Evolutionary conservation across 2,113 vertebrate genomes (phyloP).

Genomic region (Lophochroa leadbeateri): DNA sequence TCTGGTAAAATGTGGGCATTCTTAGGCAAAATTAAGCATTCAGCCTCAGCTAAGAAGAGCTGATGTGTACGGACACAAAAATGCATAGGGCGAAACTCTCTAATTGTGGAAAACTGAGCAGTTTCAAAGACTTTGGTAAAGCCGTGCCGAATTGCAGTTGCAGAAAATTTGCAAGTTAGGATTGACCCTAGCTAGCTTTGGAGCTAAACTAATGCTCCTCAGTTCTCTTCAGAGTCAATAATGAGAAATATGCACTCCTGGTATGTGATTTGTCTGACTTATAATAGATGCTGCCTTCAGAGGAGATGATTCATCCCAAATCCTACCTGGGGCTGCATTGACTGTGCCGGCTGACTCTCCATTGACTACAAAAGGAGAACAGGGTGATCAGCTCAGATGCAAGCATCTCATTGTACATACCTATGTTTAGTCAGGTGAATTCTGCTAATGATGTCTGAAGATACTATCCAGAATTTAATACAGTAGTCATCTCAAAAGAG

Average conservation of each 20-base stretch:
- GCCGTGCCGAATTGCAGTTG: background rate
- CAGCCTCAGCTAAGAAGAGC: background rate
- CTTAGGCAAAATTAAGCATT: background rate
- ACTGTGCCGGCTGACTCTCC: background rate
- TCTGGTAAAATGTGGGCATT: background rate
- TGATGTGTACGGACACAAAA: background rate
- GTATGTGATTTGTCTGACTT: background rate
- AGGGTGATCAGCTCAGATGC: background rate
- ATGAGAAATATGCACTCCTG: background rate
- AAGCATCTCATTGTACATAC: background rate
- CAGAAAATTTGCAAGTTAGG: background rate
- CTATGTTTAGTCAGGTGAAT: background rate
- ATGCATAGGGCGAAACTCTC: background rate
- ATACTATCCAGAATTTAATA: background rate
- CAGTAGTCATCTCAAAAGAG: background rate
- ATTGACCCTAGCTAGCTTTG: background rate
- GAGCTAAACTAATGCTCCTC: background rate
- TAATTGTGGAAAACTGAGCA: background rate
- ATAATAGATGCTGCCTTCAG: background rate
- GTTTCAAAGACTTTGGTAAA: background rate
- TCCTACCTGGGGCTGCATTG: background rate
- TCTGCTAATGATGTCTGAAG: background rate
- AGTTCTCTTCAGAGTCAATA: background rate
- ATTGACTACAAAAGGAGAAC: background rate
- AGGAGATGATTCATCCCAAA: fast-evolving